phyloP scores from a whole-genome alignment of 35 echinoderm and acorn worm species.

The Heliocidaris erythrogramma region DNA sequence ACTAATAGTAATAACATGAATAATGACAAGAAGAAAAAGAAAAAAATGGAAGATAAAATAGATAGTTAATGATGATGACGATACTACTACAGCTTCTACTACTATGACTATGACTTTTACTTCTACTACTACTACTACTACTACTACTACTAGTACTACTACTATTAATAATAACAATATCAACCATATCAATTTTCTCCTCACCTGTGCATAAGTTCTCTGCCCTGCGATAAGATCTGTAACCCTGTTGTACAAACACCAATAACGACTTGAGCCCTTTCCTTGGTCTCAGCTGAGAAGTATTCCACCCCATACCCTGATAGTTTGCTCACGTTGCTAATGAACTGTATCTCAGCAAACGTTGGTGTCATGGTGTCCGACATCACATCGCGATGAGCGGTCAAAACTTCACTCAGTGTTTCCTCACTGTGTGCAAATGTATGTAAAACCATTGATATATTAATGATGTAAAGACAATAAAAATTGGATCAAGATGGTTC shows the following conservation, averaged over 20 bases:
- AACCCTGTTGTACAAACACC: slow-evolving; percentile 82
- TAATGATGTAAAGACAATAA: background rate
- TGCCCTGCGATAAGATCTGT: slow-evolving; percentile 78
- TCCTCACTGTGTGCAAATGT: slow-evolving; percentile 63
- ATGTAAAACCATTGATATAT: background rate
- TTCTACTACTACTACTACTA: too few relatives aligned
- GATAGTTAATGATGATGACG: too few relatives aligned
- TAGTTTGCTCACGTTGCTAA: slow-evolving; percentile 73
- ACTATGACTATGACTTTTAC: too few relatives aligned
- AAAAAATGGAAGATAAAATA: too few relatives aligned
- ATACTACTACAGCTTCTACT: too few relatives aligned
- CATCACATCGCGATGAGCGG: slow-evolving; percentile 62
- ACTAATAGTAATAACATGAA: too few relatives aligned
- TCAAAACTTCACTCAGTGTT: slow-evolving; percentile 55
- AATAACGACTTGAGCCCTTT: slow-evolving; percentile 79
- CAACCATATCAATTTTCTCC: background rate
- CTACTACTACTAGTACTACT: too few relatives aligned
- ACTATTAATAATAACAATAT: too few relatives aligned
- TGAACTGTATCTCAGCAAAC: slow-evolving; percentile 84
- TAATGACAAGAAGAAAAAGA: too few relatives aligned
- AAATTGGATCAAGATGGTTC: too few relatives aligned
- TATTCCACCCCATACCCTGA: slow-evolving; percentile 93
- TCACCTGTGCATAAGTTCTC: slow-evolving; percentile 82
- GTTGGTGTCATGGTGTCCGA: slow-evolving; percentile 57
- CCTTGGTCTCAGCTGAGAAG: slow-evolving; percentile 83